Conservation (phyloP, 2,888 invertebrate species). For the Timandra comae region DNA sequence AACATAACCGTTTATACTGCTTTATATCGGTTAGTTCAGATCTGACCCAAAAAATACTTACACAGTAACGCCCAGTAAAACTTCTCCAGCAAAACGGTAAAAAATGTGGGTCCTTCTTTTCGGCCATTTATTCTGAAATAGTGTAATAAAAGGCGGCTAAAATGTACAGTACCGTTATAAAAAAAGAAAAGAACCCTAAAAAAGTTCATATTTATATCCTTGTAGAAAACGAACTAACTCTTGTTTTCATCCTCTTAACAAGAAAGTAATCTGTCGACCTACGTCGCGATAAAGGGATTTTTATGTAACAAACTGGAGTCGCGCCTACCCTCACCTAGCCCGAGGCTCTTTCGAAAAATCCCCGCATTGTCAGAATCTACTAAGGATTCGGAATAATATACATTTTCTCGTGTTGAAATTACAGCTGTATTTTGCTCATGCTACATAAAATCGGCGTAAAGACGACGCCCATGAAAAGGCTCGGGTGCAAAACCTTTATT, state of each 20-base stretch:
- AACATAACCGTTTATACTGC: slow-evolving; percentile 4
- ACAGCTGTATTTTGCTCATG: slow-evolving; percentile 67
- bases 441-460: slow-evolving; percentile 72
- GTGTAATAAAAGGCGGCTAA: slow-evolving; percentile 39
- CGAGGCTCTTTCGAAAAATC: slow-evolving; percentile 64
- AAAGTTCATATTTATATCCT: slow-evolving; percentile 64
- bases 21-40: slow-evolving; percentile 14
- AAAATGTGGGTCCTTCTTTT: slow-evolving; percentile 24
- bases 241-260: slow-evolving; percentile 74
- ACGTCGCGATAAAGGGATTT: slow-evolving; percentile 73
- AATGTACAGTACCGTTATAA: slow-evolving; percentile 43
- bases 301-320: slow-evolving; percentile 73
- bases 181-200: slow-evolving; percentile 44
- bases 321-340: slow-evolving; percentile 75
- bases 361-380: slow-evolving; percentile 66
- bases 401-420: slow-evolving; percentile 70
- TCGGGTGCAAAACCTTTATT: slow-evolving; percentile 58
- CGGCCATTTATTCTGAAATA: slow-evolving; percentile 22
- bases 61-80: slow-evolving; percentile 23
- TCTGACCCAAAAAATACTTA: slow-evolving; percentile 19
- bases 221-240: slow-evolving; percentile 65
- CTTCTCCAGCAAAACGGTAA: slow-evolving; percentile 23
- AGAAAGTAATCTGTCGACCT: slow-evolving; percentile 75
- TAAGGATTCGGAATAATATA: slow-evolving; percentile 70
- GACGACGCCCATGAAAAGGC: slow-evolving; percentile 58